Percentiles rank a stretch among this genome's conserved stretches.
These are phyloP conservation scores for Mizuhopecten yessoensis DNA, from an alignment of 1,140 invertebrate genomes.

Conservation along the genomic window DNA sequence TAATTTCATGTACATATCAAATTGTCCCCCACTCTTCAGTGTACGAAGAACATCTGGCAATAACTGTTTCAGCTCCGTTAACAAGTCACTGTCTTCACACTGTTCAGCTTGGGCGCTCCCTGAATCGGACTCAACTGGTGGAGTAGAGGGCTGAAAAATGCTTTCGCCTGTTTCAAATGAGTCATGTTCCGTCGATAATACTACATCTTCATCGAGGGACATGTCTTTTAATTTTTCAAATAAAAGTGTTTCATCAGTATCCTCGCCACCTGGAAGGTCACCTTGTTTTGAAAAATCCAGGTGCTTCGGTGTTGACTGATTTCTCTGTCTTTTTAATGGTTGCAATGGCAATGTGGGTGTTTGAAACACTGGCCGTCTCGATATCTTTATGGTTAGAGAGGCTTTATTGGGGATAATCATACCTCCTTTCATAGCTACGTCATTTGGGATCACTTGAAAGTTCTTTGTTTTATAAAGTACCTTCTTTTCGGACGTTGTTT, in stretches of 20 bases:
- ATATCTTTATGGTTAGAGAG: slow-evolving; percentile 1
- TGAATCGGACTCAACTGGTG: too few species aligned
- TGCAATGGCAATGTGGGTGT: neutral
- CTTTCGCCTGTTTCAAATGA: too few species aligned
- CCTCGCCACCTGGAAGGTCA: neutral
- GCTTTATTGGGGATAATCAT: slow-evolving; percentile 36
- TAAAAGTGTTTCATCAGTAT: neutral
- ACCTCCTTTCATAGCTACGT: neutral
- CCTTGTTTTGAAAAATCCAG: neutral
- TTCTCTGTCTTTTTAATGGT: neutral
- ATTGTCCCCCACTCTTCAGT: neutral
- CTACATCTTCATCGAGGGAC: neutral
- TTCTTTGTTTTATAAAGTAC: neutral
- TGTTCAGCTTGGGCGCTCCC: too few species aligned
- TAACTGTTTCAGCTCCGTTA: neutral
- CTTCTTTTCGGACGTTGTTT: neutral
- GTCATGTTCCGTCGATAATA: neutral
- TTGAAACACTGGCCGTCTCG: neutral
- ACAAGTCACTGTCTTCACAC: neutral
- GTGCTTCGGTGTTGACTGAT: neutral
- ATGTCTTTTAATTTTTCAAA: neutral
- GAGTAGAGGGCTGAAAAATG: too few species aligned
- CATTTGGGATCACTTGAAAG: neutral
- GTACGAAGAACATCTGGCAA: slow-evolving; percentile 28
- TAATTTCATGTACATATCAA: slow-evolving; percentile 39